Evolutionary conservation across 2,113 vertebrate genomes (phyloP).

Genomic region (Callipepla californica): DNA sequence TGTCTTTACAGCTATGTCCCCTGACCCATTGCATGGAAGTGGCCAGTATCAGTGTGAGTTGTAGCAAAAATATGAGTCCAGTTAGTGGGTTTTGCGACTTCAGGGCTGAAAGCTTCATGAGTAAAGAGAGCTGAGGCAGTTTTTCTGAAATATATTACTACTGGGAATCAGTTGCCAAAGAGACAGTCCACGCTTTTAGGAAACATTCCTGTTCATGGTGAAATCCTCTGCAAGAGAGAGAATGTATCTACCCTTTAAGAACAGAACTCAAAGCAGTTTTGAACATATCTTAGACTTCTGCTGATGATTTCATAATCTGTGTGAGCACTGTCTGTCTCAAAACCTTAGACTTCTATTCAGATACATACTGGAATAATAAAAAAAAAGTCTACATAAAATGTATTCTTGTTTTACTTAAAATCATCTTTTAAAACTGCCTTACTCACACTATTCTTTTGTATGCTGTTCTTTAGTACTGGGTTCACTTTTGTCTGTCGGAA

Average conservation of each 20-base stretch:
- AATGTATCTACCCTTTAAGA: background rate
- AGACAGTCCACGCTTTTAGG: background rate
- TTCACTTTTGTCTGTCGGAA: background rate
- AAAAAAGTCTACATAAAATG: background rate
- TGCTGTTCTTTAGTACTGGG: accelerated
- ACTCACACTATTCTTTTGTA: background rate
- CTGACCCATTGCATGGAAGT: background rate
- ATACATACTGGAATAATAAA: background rate
- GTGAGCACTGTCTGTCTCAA: background rate
- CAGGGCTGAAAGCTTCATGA: background rate
- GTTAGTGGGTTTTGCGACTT: background rate
- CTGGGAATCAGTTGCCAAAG: background rate
- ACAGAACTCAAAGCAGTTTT: background rate
- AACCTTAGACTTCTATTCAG: background rate
- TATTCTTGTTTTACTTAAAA: background rate
- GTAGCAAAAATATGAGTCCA: background rate
- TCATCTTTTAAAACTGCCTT: background rate
- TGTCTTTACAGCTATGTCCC: background rate
- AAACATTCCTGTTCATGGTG: background rate
- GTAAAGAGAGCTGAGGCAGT: background rate
- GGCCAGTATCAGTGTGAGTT: background rate
- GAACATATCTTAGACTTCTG: background rate
- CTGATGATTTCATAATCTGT: background rate
- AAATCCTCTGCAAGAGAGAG: background rate
- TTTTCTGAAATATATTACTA: background rate